Evolutionary conservation across 2,797 vertebrate species (phyloP), one percentile per base, ranked within the genome.

Genomic region (Peromyscus eremicus): DNA sequence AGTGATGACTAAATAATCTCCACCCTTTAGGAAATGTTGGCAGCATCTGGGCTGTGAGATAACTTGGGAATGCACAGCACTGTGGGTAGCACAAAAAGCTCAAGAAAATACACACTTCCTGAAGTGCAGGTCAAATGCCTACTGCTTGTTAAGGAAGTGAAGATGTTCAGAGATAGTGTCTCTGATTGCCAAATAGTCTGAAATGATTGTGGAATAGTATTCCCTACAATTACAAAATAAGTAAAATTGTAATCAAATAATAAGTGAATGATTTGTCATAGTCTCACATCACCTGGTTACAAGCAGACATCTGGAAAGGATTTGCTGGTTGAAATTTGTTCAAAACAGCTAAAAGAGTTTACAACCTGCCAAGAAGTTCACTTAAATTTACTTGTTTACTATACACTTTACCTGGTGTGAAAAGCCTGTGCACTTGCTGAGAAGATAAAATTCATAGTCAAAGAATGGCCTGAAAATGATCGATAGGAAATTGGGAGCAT

Each of bases 231-330:
- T 94, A 62, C 81, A 85, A 89, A 12, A 49, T 25, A 68, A 89
- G 95, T 84, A 95, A 40, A 89, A 80, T 91, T 62, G 73, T 64
- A 66, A 46, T 93, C 76, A 90, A 87, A 71, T 86, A 75, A 64
- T 66, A 95, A 85, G 10, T 60, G 60, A 76, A 89, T 68, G 4
- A 82, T 95, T 82, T 85, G 23, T 71, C 79, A 90, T 62, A 66
- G 85, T 83, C 92, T 91, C 55, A 93, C 10, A 79, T 49, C 88
- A 91, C 49, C 40, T 66, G 34, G 21, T 80, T 75, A 93, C 16
- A 88, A 40, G n/a, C n/a, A 91, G 52, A 84, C 17, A 91, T 40
- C 9, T 6, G 4, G 12, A 25, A 57, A 91, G 79, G 21, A 81
- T 9, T 83, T 55, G 88, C 43, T 66, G 88, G 27, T 14, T 80